These are phyloP conservation scores for Eremophila alpestris DNA, from an alignment of 2,797 vertebrate genomes.

Conservation along the genomic window DNA sequence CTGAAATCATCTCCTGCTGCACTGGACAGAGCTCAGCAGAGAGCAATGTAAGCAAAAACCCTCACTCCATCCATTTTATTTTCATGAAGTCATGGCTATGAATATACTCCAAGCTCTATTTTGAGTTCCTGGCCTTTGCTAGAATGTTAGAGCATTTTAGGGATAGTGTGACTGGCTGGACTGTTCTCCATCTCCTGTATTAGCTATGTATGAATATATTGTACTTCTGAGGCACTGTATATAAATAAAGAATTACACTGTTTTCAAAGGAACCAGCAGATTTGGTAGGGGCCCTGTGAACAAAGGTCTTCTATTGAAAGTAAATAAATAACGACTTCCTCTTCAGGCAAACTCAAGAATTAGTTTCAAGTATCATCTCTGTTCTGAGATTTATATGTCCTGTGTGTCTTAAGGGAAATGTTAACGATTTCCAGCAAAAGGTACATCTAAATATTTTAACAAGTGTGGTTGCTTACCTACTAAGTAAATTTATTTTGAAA, in stretches of 20 bases:
- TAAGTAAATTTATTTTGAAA: neutral
- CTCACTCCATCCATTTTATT: neutral
- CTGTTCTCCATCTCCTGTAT: neutral
- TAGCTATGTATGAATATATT: neutral
- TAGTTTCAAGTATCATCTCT: neutral
- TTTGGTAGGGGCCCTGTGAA: neutral
- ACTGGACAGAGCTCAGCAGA: neutral
- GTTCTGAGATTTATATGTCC: neutral
- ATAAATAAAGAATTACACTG: neutral
- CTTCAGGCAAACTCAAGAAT: neutral
- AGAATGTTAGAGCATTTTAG: neutral
- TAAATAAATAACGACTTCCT: neutral
- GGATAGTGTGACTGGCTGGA: neutral
- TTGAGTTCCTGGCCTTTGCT: neutral
- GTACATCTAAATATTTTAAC: constrained; percentile 4
- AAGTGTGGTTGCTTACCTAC: neutral
- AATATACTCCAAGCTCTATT: neutral
- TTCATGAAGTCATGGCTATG: neutral
- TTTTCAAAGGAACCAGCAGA: neutral
- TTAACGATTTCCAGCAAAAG: constrained; percentile 16
- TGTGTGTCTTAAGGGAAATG: neutral
- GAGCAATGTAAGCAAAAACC: neutral
- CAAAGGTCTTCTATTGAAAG: neutral
- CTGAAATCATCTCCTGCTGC: neutral
- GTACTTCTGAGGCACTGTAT: neutral